phyloP scores from a whole-genome alignment of 37 sponge, comb jelly and placozoan species.

The Haliclona indistincta region DNA sequence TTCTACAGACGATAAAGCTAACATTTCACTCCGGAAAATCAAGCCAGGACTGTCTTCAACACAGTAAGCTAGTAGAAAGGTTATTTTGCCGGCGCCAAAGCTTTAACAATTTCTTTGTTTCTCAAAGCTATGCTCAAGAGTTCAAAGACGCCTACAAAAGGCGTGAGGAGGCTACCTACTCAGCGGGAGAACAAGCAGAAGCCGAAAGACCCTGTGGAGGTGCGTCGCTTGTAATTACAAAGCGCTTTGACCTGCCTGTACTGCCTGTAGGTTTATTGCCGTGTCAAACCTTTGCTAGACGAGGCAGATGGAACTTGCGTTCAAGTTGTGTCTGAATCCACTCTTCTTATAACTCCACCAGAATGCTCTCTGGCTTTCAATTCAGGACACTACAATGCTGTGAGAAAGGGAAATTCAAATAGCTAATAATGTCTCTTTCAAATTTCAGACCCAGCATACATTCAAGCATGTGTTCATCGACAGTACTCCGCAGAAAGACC shows the following conservation, averaged over 20 bases:
- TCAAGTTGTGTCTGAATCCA: constrained; percentile 38
- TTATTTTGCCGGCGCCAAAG: no score
- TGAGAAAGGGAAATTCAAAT: constrained; percentile 21
- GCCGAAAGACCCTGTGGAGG: constrained; percentile 64
- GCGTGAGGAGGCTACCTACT: not conserved
- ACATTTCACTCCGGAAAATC: no score
- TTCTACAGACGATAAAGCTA: no score
- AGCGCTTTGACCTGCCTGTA: not conserved
- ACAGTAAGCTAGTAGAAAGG: no score
- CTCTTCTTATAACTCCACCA: constrained; percentile 77
- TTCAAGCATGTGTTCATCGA: constrained; percentile 84
- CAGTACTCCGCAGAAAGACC: constrained; percentile 55
- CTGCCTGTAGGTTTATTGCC: constrained; percentile 89
- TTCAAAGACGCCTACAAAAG: no score
- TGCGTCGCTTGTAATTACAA: not conserved
- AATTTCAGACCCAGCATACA: constrained; percentile 64
- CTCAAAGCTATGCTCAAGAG: no score
- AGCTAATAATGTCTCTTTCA: not conserved
- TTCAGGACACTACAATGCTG: constrained; percentile 74
- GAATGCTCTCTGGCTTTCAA: constrained; percentile 71
- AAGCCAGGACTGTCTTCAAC: no score
- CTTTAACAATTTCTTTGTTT: no score
- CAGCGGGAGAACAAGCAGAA: constrained; percentile 4
- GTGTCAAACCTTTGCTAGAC: constrained; percentile 76
- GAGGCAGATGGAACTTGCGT: constrained; percentile 68